Evolutionary conservation across 2,888 invertebrate genomes (phyloP).

Genomic region (Opisthograptis luteolata): DNA sequence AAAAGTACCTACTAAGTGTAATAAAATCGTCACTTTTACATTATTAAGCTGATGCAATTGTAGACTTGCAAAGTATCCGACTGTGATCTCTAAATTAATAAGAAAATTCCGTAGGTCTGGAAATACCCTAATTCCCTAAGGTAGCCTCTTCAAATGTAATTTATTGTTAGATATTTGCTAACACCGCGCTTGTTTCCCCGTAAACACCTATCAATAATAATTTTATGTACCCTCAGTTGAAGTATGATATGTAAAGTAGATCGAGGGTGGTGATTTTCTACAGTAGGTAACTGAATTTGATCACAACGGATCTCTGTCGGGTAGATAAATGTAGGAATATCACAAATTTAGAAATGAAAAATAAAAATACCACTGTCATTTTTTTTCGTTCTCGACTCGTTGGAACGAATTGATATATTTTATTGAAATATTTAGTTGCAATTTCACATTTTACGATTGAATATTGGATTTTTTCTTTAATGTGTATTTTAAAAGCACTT

Average conservation of each 20-base stretch:
- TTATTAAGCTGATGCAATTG: too few relatives aligned
- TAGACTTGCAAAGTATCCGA: too few relatives aligned
- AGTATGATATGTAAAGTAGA: not conserved
- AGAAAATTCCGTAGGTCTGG: not conserved
- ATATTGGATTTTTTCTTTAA: too few relatives aligned
- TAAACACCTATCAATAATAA: conserved; percentile 16
- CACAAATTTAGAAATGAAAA: conserved; percentile 4
- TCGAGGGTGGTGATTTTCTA: not conserved
- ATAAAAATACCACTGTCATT: too few relatives aligned
- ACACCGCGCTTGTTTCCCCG: not conserved
- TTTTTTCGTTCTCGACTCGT: too few relatives aligned
- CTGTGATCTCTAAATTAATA: conserved; percentile 8
- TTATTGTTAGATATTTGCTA: conserved; percentile 9
- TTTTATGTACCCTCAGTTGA: conserved; percentile 7
- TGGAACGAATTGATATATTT: too few relatives aligned
- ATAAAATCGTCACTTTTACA: too few relatives aligned
- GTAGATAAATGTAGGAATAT: not conserved
- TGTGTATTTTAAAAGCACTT: too few relatives aligned
- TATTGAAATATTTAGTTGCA: too few relatives aligned
- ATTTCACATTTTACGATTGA: too few relatives aligned
- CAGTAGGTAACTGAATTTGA: conserved; percentile 1
- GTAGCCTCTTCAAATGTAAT: conserved; percentile 7
- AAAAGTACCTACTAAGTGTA: too few relatives aligned
- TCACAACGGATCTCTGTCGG: not conserved
- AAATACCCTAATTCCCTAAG: conserved; percentile 16